These are phyloP conservation scores for Synanthedon formicaeformis DNA, from an alignment of 2,888 invertebrate species.

Conservation along the genomic window DNA sequence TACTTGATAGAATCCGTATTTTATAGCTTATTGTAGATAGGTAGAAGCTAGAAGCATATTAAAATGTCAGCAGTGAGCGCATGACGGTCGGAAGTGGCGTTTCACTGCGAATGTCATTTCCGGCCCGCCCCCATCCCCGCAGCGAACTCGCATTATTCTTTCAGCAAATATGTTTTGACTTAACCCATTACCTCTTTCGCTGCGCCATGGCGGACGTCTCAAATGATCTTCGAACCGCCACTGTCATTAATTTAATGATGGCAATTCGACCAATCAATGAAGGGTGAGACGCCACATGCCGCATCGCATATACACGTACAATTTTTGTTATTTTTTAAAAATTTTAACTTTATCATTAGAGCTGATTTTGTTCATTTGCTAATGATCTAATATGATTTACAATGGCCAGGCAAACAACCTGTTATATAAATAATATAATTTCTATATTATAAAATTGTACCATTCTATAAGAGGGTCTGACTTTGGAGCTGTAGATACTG, in stretches of 20 bases:
- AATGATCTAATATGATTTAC: no score
- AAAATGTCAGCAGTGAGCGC: constrained; percentile 20
- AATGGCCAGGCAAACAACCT: no score
- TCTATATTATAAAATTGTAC: no score
- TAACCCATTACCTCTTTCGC: constrained; percentile 40
- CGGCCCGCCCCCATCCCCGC: constrained; percentile 37
- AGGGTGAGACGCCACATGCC: constrained; percentile 32
- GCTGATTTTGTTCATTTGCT: no score
- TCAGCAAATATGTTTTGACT: constrained; percentile 67
- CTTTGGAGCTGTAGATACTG: no score
- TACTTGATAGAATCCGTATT: no score
- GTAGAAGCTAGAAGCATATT: constrained; percentile 12
- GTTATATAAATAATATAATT: no score
- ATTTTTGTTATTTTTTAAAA: no score
- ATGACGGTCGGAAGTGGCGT: constrained; percentile 50
- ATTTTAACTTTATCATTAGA: no score
- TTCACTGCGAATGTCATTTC: constrained; percentile 58
- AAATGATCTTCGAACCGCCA: constrained; percentile 27
- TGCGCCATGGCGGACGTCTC: constrained; percentile 23
- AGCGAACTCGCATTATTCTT: constrained; percentile 59
- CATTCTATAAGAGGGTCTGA: no score
- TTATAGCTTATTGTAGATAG: constrained; percentile 1
- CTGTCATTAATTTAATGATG: constrained; percentile 33
- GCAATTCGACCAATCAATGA: constrained; percentile 51
- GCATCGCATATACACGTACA: constrained; percentile 1